A percentile compares a stretch with the other conserved stretches of the same genome.
phyloP scores from a whole-genome alignment of 1,140 invertebrate species.

The Drosophila nigromelanica region DNA sequence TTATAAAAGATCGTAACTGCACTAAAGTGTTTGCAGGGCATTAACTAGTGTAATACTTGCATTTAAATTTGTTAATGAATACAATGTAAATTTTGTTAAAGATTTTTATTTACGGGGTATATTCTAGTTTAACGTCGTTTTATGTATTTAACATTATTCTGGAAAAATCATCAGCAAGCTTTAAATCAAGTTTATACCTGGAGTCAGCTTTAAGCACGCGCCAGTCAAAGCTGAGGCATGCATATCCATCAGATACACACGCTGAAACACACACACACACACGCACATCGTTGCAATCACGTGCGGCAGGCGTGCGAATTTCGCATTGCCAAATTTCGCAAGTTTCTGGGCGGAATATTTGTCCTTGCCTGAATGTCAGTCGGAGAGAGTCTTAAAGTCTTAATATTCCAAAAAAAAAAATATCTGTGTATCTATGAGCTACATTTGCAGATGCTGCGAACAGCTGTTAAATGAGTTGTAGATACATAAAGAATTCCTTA shows the following conservation, averaged over 20 bases:
- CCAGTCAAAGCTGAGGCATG: background rate
- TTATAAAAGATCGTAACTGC: no score
- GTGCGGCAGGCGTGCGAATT: constrained; percentile 66
- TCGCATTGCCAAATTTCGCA: background rate
- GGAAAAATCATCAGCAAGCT: background rate
- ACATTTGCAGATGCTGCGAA: constrained; percentile 28
- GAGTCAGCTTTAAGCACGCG: constrained; percentile 3
- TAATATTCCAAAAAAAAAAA: constrained; percentile 1
- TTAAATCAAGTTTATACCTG: constrained; percentile 7
- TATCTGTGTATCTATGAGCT: constrained; percentile 38
- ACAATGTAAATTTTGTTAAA: no score
- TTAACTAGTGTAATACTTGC: no score
- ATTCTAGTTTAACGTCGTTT: background rate
- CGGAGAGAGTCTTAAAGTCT: constrained; percentile 3
- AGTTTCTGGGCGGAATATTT: constrained; percentile 46
- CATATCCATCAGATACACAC: constrained; percentile 65
- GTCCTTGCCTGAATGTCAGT: constrained; percentile 79
- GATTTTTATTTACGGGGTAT: background rate
- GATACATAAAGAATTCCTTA: constrained; percentile 8
- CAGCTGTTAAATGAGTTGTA: constrained; percentile 11
- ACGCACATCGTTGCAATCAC: constrained; percentile 29
- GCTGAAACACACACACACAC: constrained; percentile 8
- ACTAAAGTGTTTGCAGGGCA: no score
- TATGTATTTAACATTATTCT: background rate
- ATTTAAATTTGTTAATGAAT: no score